These are phyloP conservation scores for Euura lappo DNA, from an alignment of 1,140 invertebrate genomes.

Conservation along the genomic window DNA sequence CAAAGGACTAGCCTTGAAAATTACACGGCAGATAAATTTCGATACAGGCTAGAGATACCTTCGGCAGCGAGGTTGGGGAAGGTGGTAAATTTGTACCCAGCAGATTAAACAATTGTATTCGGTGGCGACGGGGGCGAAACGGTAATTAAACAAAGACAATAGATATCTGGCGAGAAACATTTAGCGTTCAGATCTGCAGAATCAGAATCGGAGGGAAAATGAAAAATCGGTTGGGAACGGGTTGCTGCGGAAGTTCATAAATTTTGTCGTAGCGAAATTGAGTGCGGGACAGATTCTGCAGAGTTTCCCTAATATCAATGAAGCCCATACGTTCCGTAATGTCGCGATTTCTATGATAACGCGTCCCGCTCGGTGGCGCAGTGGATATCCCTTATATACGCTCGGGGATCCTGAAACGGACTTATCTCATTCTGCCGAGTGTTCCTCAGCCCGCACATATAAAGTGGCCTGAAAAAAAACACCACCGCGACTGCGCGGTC, in stretches of 20 bases:
- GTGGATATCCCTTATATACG: background rate
- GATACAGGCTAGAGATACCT: background rate
- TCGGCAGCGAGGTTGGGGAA: background rate
- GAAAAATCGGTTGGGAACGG: background rate
- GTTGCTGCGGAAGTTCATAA: background rate
- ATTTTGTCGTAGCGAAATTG: background rate
- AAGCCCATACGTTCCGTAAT: conserved; percentile 37
- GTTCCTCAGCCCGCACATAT: background rate
- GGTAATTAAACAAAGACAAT: background rate
- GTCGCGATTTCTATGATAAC: conserved; percentile 43
- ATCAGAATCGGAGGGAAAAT: background rate
- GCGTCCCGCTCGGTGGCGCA: conserved; percentile 8
- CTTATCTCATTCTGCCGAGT: conserved; percentile 29
- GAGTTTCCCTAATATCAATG: conserved; percentile 32
- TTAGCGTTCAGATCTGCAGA: background rate
- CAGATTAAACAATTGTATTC: conserved; percentile 4
- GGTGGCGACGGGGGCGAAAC: background rate
- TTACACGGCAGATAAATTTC: background rate
- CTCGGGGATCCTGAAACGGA: conserved; percentile 12
- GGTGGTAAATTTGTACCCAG: background rate
- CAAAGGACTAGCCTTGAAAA: background rate
- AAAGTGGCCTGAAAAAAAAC: background rate
- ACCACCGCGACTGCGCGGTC: no score
- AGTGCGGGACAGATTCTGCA: conserved; percentile 18
- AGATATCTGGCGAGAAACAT: background rate